phyloP scores from a whole-genome alignment of 2,797 vertebrate genomes.

The Alcedo quadribrachys region DNA sequence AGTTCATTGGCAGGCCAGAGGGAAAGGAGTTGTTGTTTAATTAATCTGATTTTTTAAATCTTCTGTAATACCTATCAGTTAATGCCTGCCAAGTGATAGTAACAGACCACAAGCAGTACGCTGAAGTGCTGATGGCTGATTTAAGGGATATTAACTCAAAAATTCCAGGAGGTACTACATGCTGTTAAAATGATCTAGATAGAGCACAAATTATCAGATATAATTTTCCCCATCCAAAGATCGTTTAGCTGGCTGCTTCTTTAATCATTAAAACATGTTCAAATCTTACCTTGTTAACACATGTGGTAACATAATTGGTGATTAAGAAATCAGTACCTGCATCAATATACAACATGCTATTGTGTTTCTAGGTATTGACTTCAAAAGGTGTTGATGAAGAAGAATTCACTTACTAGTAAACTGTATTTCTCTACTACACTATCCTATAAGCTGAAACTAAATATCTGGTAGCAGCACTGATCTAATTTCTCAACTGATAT shows the following conservation, averaged over 20 bases:
- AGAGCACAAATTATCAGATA: not conserved
- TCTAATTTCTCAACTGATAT: not conserved
- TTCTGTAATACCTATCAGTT: not conserved
- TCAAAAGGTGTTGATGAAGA: not conserved
- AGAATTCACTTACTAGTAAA: not conserved
- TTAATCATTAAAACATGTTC: not conserved
- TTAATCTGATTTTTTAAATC: not conserved
- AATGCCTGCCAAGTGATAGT: not conserved
- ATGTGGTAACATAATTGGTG: not conserved
- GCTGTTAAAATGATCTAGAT: not conserved
- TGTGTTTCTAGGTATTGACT: not conserved
- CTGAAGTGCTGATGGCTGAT: not conserved
- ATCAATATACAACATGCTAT: not conserved
- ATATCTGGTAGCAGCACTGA: not conserved
- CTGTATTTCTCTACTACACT: not conserved
- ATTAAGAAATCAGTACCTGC: not conserved
- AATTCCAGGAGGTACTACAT: not conserved
- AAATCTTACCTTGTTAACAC: not conserved
- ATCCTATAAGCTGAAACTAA: not conserved
- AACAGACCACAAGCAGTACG: not conserved
- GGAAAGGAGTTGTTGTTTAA: not conserved
- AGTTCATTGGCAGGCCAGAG: not conserved
- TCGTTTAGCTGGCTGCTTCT: not conserved
- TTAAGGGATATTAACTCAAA: not conserved
- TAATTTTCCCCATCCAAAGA: not conserved